phyloP scores from a whole-genome alignment of 2,888 invertebrate species.

The Himalopsyche anomala region DNA sequence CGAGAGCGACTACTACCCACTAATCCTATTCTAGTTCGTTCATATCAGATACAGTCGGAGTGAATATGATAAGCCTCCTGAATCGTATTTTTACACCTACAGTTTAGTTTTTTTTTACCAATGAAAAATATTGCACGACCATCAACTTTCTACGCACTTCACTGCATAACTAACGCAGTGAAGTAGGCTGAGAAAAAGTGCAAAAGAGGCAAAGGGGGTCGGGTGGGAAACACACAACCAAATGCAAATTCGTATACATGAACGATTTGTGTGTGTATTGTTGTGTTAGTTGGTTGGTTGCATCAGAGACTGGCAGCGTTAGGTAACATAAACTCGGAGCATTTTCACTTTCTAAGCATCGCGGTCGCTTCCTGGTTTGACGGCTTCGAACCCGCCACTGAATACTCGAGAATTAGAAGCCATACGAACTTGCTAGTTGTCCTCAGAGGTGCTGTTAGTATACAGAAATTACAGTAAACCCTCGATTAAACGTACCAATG shows the following conservation, averaged over 20 bases:
- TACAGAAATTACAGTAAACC: no score
- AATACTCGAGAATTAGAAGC: neutral
- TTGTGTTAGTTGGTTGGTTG: slow-evolving; percentile 41
- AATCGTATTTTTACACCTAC: no score
- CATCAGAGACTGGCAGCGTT: slow-evolving; percentile 45
- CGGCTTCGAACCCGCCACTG: slow-evolving; percentile 10
- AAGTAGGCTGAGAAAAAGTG: slow-evolving; percentile 42
- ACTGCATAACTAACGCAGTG: slow-evolving; percentile 20
- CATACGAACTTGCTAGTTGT: neutral
- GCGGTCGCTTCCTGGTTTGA: slow-evolving; percentile 52
- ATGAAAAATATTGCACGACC: neutral
- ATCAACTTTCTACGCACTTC: slow-evolving; percentile 7
- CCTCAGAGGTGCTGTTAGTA: no score
- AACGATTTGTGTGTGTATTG: neutral
- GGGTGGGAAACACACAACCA: slow-evolving; percentile 29
- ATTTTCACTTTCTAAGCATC: slow-evolving; percentile 56
- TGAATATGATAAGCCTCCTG: no score
- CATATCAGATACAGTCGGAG: no score
- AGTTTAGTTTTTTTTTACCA: no score
- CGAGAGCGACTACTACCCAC: no score
- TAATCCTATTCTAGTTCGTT: no score
- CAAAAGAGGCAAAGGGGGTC: slow-evolving; percentile 18
- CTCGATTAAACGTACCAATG: no score
- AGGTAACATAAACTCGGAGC: slow-evolving; percentile 49
- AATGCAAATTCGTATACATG: slow-evolving; percentile 2